Conservation (phyloP, 2,888 invertebrate species). For the Catocala nupta region DNA sequence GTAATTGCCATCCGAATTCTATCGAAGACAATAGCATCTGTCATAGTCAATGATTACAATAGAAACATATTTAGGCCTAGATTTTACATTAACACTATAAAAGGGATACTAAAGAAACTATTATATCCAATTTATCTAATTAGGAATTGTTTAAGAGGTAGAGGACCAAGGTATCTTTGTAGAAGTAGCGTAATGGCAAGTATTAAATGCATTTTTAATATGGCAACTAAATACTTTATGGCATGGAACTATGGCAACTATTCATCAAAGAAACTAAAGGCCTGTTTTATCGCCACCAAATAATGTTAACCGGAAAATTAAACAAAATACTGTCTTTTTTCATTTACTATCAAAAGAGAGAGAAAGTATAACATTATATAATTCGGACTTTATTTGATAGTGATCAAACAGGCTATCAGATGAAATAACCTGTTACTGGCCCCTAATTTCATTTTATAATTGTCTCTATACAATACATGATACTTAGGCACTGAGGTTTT, state of each 20-base stretch:
- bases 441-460: slow-evolving; percentile 4
- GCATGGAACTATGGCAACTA: slow-evolving; percentile 4
- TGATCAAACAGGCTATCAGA: not conserved
- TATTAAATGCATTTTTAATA: slow-evolving; percentile 41
- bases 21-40: slow-evolving; percentile 24
- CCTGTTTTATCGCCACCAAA: not conserved
- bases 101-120: not conserved
- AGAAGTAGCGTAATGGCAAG: slow-evolving; percentile 54
- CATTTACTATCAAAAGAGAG: no score
- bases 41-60: slow-evolving; percentile 28
- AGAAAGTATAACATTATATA: no score
- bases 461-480: not conserved
- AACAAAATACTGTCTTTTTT: not conserved
- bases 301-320: not conserved
- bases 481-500: slow-evolving; percentile 15
- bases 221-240: slow-evolving; percentile 48
- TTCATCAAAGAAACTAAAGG: not conserved
- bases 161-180: slow-evolving; percentile 56
- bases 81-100: slow-evolving; percentile 33
- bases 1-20: slow-evolving; percentile 22
- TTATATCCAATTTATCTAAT: slow-evolving; percentile 31
- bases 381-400: no score
- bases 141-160: slow-evolving; percentile 52
- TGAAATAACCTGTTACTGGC: slow-evolving; percentile 17
- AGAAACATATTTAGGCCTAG: slow-evolving; percentile 49